These are phyloP conservation scores for Blastomussa wellsi DNA, from an alignment of 92 coral and sea anemone species.

Conservation along the genomic window DNA sequence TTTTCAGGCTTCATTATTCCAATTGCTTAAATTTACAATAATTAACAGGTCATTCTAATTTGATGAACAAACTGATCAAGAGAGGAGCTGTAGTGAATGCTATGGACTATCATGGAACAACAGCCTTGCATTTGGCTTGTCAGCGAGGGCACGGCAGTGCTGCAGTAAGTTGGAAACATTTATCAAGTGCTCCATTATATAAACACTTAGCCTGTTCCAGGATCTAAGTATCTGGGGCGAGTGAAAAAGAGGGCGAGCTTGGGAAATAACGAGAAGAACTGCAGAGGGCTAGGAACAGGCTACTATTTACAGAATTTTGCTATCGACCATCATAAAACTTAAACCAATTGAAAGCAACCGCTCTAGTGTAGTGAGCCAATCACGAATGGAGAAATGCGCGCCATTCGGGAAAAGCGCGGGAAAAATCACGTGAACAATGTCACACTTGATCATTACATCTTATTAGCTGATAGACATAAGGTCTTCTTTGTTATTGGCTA, in stretches of 20 bases:
- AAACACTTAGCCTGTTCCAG: no score
- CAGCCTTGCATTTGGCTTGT: slow-evolving; percentile 94
- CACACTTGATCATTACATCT: not conserved
- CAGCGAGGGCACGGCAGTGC: slow-evolving; percentile 91
- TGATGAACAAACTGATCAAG: slow-evolving; percentile 75
- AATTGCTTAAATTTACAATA: no score
- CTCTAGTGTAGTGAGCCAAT: not conserved
- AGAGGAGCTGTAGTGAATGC: slow-evolving; percentile 97
- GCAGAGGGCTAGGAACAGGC: no score
- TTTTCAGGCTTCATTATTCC: no score
- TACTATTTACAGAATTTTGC: no score
- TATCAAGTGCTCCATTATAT: not conserved
- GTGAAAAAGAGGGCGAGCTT: no score
- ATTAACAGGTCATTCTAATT: slow-evolving; percentile 76
- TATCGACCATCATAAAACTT: not conserved
- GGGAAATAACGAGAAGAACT: no score
- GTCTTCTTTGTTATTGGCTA: not conserved
- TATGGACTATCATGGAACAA: slow-evolving; percentile 95
- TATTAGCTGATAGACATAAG: not conserved
- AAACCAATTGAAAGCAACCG: not conserved
- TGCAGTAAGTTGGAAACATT: slow-evolving; percentile 60
- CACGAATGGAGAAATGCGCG: not conserved
- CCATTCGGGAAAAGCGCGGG: not conserved
- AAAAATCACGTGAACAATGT: not conserved
- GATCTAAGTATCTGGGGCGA: no score